Percentiles rank a stretch among this genome's conserved stretches.
Conservation (phyloP, 30 jellyfish, hydroid and myxozoan species). For the Aurelia aurita complex sp. Pacific region DNA sequence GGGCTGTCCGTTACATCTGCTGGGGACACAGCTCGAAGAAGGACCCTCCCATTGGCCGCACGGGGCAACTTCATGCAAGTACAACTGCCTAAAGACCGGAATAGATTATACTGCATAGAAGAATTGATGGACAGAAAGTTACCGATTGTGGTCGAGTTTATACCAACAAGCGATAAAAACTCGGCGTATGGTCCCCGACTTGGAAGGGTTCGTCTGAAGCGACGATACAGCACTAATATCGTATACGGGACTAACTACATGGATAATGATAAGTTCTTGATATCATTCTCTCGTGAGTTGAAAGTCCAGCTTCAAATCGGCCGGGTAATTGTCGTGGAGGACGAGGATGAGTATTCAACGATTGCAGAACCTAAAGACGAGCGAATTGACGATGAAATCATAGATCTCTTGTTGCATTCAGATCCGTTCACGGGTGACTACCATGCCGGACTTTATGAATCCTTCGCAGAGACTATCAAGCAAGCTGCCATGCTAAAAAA, state of each 20-base stretch:
- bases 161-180: constrained; percentile 33
- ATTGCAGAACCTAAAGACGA: constrained; percentile 46
- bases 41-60: constrained; percentile 42
- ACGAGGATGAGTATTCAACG: constrained; percentile 13
- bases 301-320: constrained; percentile 70
- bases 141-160: constrained; percentile 64
- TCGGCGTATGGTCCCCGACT: constrained; percentile 61
- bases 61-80: constrained; percentile 48
- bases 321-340: constrained; percentile 27
- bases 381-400: constrained; percentile 13
- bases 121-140: constrained; percentile 39
- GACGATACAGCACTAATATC: constrained; percentile 5
- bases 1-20: background rate
- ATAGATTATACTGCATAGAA: constrained; percentile 24
- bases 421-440: constrained; percentile 34
- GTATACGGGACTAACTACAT: constrained; percentile 59
- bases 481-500: background rate
- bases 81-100: background rate
- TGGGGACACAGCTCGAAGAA: background rate
- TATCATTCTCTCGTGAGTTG: constrained; percentile 68
- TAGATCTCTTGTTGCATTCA: constrained; percentile 6
- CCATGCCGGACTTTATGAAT: background rate
- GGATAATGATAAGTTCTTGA: constrained; percentile 44
- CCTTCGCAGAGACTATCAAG: background rate
- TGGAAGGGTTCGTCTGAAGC: constrained; percentile 40